Evolutionary conservation across 2,888 invertebrate species (phyloP).

Genomic region (Hyles lineata): DNA sequence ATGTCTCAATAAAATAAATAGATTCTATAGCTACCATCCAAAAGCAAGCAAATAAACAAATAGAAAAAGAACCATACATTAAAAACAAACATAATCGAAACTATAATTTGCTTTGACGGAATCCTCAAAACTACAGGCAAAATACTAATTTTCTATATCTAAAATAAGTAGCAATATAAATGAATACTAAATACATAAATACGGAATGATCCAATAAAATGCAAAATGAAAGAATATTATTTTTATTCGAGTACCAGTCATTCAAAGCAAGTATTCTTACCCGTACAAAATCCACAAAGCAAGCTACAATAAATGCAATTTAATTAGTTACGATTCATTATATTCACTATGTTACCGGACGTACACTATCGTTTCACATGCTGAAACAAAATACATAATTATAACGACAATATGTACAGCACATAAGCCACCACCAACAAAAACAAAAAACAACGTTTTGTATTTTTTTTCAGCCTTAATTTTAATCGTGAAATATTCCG

Average conservation of each 20-base stretch:
- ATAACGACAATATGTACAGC: slow-evolving; percentile 2
- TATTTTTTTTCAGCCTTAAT: no score
- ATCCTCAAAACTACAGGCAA: no score
- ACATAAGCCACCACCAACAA: not conserved
- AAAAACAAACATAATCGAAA: not conserved
- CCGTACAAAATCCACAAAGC: slow-evolving; percentile 38
- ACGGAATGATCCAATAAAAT: slow-evolving; percentile 9
- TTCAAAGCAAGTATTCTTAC: slow-evolving; percentile 40
- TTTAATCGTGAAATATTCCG: no score
- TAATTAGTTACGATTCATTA: not conserved
- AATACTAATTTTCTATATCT: no score
- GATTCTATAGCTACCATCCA: no score
- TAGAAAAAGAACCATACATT: not conserved
- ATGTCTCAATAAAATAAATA: no score
- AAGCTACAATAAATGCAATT: slow-evolving; percentile 44
- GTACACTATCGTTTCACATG: slow-evolving; percentile 42
- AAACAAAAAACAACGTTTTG: no score
- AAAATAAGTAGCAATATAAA: not conserved
- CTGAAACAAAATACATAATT: slow-evolving; percentile 58
- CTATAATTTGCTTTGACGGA: no score
- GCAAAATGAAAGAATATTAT: not conserved
- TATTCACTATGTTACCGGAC: not conserved
- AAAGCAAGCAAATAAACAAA: no score
- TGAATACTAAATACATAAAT: not conserved
- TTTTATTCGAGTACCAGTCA: slow-evolving; percentile 13